Conservation (phyloP, 1,140 invertebrate species). For the Pogonomyrmex barbatus region DNA sequence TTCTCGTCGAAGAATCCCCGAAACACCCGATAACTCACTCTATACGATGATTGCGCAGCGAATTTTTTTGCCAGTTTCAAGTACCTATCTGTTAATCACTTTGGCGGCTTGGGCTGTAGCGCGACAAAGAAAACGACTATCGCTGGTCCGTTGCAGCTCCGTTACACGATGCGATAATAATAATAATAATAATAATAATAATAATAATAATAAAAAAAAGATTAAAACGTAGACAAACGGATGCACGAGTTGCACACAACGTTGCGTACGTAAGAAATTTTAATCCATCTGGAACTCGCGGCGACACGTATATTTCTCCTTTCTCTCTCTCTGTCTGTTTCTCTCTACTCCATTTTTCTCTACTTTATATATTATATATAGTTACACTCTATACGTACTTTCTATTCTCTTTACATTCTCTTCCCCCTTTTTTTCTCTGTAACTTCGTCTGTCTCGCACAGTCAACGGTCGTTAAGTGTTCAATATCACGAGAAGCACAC, state of each 20-base stretch:
- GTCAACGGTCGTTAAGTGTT: slow-evolving; percentile 56
- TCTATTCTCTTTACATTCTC: slow-evolving; percentile 56
- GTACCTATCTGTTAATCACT: slow-evolving; percentile 35
- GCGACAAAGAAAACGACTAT: slow-evolving; percentile 47
- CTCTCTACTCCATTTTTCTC: slow-evolving; percentile 52
- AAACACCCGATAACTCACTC: slow-evolving; percentile 28
- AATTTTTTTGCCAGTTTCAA: slow-evolving; percentile 26
- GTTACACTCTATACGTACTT: slow-evolving; percentile 48
- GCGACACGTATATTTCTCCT: slow-evolving; percentile 55
- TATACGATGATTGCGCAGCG: slow-evolving; percentile 59
- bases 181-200: no score
- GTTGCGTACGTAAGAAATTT: slow-evolving; percentile 20
- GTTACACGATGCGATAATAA: slow-evolving; percentile 23
- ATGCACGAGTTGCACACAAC: slow-evolving; percentile 50
- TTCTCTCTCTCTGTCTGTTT: slow-evolving; percentile 67
- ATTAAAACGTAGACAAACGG: slow-evolving; percentile 8
- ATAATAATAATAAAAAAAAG: background rate
- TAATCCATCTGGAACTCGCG: slow-evolving; percentile 34
- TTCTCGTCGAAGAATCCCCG: slow-evolving; percentile 57
- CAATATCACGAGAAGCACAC: slow-evolving; percentile 52
- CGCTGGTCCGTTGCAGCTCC: slow-evolving; percentile 48
- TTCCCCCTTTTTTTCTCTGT: slow-evolving; percentile 60
- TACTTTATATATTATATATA: slow-evolving; percentile 51
- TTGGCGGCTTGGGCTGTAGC: slow-evolving; percentile 30
- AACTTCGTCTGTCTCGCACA: slow-evolving; percentile 56